A percentile compares a stretch with the other conserved stretches of the same genome.
phyloP scores from a whole-genome alignment of 2,888 invertebrate genomes.

The Griposia aprilina region DNA sequence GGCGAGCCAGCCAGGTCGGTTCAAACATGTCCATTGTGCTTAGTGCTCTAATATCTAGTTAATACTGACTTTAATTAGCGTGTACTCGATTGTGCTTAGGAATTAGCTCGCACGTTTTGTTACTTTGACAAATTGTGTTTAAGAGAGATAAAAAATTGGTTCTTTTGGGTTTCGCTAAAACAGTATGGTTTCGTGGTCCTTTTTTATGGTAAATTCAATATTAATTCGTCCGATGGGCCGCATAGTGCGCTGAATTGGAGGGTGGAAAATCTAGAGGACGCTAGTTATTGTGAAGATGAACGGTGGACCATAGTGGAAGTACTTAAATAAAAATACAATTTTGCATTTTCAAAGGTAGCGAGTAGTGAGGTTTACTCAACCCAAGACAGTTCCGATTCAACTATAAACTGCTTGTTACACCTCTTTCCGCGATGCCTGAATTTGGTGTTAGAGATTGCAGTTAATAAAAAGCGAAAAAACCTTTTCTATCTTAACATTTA shows the following conservation, averaged over 20 bases:
- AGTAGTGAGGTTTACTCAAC: too few relatives aligned
- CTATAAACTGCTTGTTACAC: background rate
- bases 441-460: background rate
- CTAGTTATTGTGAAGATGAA: too few relatives aligned
- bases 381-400: too few relatives aligned
- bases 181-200: background rate
- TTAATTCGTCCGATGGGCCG: too few relatives aligned
- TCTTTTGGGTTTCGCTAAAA: background rate
- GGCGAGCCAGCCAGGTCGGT: conserved; percentile 73
- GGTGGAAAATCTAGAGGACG: too few relatives aligned
- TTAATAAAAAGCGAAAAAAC: background rate
- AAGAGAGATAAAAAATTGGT: background rate
- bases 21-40: conserved; percentile 65
- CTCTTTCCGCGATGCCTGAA: too few relatives aligned
- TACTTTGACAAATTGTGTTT: conserved; percentile 26
- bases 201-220: background rate
- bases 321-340: too few relatives aligned
- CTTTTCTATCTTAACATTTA: background rate
- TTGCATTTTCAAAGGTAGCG: too few relatives aligned
- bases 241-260: background rate
- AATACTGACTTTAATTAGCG: conserved; percentile 61
- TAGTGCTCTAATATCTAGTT: conserved; percentile 58
- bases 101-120: conserved; percentile 45
- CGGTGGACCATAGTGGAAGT: too few relatives aligned
- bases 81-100: conserved; percentile 42